phyloP scores from a whole-genome alignment of 2,113 vertebrate species.

The Cranoglanis bouderius region DNA sequence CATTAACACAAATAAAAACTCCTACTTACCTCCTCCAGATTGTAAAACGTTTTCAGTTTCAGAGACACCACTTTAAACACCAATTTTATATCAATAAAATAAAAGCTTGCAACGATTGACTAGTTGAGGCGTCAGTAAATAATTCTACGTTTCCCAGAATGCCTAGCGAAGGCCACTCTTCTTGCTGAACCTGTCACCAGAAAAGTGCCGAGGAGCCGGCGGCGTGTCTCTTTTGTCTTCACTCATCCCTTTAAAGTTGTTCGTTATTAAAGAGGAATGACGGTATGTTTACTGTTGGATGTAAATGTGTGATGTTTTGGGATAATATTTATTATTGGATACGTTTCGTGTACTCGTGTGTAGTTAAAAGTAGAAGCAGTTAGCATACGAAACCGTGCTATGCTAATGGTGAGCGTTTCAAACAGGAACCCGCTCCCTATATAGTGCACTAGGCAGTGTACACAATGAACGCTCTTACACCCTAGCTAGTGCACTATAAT shows the following conservation, averaged over 20 bases:
- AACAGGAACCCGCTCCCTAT: background rate
- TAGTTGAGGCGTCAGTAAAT: background rate
- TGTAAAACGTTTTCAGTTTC: background rate
- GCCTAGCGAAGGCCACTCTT: background rate
- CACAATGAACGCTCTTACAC: too few relatives aligned
- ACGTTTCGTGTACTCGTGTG: background rate
- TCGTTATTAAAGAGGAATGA: conserved; percentile 60
- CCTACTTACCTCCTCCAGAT: background rate
- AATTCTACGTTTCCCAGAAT: conserved; percentile 65
- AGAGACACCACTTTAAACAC: background rate
- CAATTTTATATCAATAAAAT: background rate
- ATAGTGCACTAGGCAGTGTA: background rate
- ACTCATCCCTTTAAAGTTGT: conserved; percentile 20
- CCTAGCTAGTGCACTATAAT: background rate
- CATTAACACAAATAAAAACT: too few relatives aligned
- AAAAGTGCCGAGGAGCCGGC: conserved; percentile 56
- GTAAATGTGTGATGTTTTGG: background rate
- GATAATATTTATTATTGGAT: background rate
- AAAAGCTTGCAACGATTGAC: background rate
- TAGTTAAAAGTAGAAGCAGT: background rate
- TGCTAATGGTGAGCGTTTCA: background rate
- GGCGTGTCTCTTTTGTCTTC: conserved; percentile 53
- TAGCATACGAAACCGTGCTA: background rate
- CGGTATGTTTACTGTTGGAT: conserved; percentile 58
- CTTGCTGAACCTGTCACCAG: conserved; percentile 63